Evolutionary conservation across 2,113 vertebrate species (phyloP).

Genomic region (Tonatia bakeri): DNA sequence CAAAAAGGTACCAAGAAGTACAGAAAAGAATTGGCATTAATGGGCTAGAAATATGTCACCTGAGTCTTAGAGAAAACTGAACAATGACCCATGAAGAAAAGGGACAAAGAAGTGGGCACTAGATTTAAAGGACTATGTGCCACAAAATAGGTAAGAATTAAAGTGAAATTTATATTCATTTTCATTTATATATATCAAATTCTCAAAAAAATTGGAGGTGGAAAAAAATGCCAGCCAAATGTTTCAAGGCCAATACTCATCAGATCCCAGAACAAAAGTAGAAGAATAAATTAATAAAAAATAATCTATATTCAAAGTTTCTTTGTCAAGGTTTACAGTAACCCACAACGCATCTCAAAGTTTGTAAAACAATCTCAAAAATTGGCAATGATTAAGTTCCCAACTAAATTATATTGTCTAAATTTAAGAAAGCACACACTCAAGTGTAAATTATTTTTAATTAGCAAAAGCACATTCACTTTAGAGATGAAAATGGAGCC

Average conservation of each 20-base stretch:
- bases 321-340: background rate
- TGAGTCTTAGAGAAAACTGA: background rate
- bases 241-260: slow-evolving; percentile 1
- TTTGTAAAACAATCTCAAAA: slow-evolving; percentile 12
- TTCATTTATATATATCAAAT: slow-evolving; percentile 5
- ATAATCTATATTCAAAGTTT: background rate
- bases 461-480: background rate
- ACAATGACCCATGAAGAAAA: background rate
- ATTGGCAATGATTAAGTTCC: background rate
- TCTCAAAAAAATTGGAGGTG: background rate
- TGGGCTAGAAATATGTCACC: background rate
- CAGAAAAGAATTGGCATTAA: background rate
- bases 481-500: background rate
- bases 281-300: background rate
- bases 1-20: background rate
- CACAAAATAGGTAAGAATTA: background rate
- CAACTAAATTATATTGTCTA: slow-evolving; percentile 15
- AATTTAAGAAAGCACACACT: slow-evolving; percentile 33
- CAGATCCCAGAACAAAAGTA: background rate
- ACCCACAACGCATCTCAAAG: background rate
- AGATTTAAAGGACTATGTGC: background rate
- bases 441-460: background rate
- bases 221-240: background rate
- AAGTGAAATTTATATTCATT: slow-evolving; percentile 18
- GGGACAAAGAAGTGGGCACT: background rate